Base-by-base conservation (phyloP, 2,797 vertebrate genomes). In the Mormyrops attenuatus region DNA sequence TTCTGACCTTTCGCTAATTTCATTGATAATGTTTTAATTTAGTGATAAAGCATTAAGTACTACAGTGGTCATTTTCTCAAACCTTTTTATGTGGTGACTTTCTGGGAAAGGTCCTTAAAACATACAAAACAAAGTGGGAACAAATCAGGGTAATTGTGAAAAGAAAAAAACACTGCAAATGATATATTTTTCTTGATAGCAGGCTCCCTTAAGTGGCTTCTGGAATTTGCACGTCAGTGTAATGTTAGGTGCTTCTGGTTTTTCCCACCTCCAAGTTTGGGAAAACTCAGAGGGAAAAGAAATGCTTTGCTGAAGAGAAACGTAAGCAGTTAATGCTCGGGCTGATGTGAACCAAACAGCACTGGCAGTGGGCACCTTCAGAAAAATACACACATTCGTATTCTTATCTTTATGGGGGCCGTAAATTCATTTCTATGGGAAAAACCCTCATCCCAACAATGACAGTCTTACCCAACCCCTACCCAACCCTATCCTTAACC, bases 211-310 rank as follows among this genome's bases (percentile, higher is more conserved):
- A 80, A 80, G 73, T 80, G 73, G 73, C 73, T 80, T 44, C 73
- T 38, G 73, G 73, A 44, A 80, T 80, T 80, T 80, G 73, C 73
- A 80, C 7, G 34, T 15, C 38, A 20, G 38, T 80, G 15, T 20
- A 80, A 41, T n/a, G 5, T 80, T 80, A 80, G 73, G 73, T 80
- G 73, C 8, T 80, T 38, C 73, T 44, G 73, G 5, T 38, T 3
- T 80, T 38, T 80, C 73, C 73, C 73, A 80, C 73, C 73, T 80
- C 73, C 73, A 80, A 44, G 73, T 80, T 44, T 80, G 73, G 73
- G 73, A 73, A 77, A 80, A 80, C 4, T 38, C 38, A 17, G 73
- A 44, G 5, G 38, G 73, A 80, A 80, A 80, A 80, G 73, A 44
- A 80, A 80, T 44, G 38, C 38, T 80, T 80, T 38, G 38, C 6